Evolutionary conservation across 2,888 invertebrate species (phyloP), one percentile per base, ranked within the genome.

Genomic region (Linnaemya vulpina): DNA sequence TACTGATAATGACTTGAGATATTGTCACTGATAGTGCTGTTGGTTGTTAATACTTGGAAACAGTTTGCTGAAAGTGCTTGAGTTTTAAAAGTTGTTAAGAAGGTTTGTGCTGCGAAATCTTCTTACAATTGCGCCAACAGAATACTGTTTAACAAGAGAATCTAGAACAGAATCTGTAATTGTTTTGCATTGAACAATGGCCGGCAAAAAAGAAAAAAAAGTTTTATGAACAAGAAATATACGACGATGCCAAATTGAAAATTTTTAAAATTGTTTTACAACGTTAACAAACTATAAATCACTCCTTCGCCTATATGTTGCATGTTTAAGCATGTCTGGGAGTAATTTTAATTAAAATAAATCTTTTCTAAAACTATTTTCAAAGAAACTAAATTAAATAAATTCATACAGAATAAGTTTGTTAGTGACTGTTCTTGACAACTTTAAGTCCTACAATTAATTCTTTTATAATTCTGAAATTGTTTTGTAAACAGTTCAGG

Each of bases 1-100:
- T 51, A 67, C 43, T 58, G 79, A 73, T 73, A 80, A 80, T 73
- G 65, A 73, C 55, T 73, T 65, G 25, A 65, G 79, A 73, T 80
- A 73, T 73, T 73, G 65, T 65, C 79, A 80, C 79, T 80, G 79
- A 80, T 80, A 73, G n/a, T 58, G n/a, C 38, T 38, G 25, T 30
- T 30, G 30, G 10, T 38, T 25, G 17, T 55, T 20, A 46, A 38
- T 43, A 43, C 11, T 13, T 13, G 8, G 1, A 35, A 38, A 49
- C 40, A 38, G 3, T 11, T 30, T 11, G 17, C 43, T 49, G 9
- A 15, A 15, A 15, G 9, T 25, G 13, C 17, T 38, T 3, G 43
- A 15, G 15, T 15, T 10, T 9, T 58, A n/a, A 58, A 60, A 63
- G 40, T 65, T n/a, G 25, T 65, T 25, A 20, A 22, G 25, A 20